phyloP scores from a whole-genome alignment of 2,888 invertebrate species.

The Norana najaformis region DNA sequence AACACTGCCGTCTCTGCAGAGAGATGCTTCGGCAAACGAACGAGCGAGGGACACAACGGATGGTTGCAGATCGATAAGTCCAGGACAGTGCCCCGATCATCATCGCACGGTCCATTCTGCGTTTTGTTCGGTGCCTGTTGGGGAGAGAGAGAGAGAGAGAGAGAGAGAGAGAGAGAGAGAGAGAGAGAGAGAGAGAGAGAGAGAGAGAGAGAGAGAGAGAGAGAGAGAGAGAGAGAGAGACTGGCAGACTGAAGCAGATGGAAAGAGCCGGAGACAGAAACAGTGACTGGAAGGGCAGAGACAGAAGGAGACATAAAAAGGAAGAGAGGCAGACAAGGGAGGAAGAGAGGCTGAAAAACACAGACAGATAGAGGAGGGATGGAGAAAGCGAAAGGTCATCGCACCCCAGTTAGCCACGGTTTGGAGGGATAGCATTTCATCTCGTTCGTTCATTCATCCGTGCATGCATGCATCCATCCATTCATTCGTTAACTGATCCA shows the following conservation, averaged over 20 bases:
- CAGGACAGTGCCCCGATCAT: background rate
- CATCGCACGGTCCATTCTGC: background rate
- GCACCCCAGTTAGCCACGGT: background rate
- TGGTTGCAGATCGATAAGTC: background rate
- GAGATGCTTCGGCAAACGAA: background rate
- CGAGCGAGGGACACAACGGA: background rate
- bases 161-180: too few species aligned
- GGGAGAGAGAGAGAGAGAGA: background rate
- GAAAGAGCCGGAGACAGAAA: background rate
- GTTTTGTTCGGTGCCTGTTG: background rate
- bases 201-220: too few species aligned
- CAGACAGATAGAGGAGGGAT: too few species aligned
- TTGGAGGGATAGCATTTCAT: background rate
- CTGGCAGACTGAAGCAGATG: too few species aligned
- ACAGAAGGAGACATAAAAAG: too few species aligned
- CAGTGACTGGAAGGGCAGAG: too few species aligned
- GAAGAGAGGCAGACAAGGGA: too few species aligned
- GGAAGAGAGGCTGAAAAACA: too few species aligned
- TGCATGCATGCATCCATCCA: background rate
- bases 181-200: too few species aligned
- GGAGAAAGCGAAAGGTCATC: background rate
- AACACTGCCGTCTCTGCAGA: background rate
- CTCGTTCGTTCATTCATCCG: background rate
- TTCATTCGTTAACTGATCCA: background rate
- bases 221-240: too few species aligned